Percentiles rank a stretch among this genome's conserved stretches.
Conservation (phyloP, 2,113 vertebrate species). For the Tachycineta bicolor region DNA sequence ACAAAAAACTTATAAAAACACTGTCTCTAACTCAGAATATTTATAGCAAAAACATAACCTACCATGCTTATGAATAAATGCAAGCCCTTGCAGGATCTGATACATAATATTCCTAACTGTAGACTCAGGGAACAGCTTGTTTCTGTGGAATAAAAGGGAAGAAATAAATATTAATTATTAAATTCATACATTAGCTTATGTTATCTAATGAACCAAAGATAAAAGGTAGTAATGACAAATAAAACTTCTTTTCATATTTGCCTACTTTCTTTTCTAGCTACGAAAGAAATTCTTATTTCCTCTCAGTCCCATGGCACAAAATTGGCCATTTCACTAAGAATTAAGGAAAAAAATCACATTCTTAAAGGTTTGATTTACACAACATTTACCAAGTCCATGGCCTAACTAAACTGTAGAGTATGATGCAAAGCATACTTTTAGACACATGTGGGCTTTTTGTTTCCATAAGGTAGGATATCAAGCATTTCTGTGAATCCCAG, state of each 20-base stretch:
- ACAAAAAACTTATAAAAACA: background rate
- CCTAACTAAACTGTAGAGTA: background rate
- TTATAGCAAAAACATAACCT: slow-evolving; percentile 15
- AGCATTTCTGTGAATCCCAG: background rate
- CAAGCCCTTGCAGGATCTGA: slow-evolving; percentile 85
- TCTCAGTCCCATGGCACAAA: background rate
- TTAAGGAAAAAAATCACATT: background rate
- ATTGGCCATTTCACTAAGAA: background rate
- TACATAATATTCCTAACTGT: slow-evolving; percentile 85
- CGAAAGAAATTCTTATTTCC: background rate
- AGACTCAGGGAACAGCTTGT: slow-evolving; percentile 83
- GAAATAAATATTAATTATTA: background rate
- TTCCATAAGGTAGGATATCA: background rate
- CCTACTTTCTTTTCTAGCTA: background rate
- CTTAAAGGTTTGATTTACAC: background rate
- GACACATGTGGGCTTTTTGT: background rate
- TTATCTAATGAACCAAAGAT: background rate
- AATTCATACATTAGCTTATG: background rate
- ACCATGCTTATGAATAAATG: slow-evolving; percentile 86
- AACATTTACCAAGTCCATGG: background rate
- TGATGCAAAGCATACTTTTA: background rate
- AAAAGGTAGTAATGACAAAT: background rate
- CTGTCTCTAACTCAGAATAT: background rate
- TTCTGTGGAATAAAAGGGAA: slow-evolving; percentile 65
- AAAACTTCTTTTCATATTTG: background rate